Conservation (phyloP, 2,797 vertebrate species). For the Nannoperca australis region DNA sequence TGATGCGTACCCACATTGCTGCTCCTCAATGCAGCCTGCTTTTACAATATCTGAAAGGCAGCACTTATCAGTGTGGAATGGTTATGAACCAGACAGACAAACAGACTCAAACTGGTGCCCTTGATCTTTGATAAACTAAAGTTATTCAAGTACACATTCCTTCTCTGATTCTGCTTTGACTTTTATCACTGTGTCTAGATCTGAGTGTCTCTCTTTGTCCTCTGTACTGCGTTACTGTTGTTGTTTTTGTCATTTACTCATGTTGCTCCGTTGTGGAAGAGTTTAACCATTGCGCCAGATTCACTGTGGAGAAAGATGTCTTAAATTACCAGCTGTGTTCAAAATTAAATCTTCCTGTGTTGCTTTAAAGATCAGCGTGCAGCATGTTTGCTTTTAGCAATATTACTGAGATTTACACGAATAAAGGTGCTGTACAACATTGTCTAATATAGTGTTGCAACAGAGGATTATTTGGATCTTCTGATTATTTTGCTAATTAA, state of each 20-base stretch:
- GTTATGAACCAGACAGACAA: slow-evolving; percentile 65
- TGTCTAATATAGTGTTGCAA: background rate
- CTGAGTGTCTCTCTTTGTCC: slow-evolving; percentile 29
- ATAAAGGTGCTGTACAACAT: background rate
- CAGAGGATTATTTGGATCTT: background rate
- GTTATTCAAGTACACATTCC: slow-evolving; percentile 55
- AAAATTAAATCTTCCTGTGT: slow-evolving; percentile 9
- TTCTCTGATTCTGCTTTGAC: slow-evolving; percentile 50
- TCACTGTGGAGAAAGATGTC: slow-evolving; percentile 17
- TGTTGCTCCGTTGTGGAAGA: slow-evolving; percentile 16
- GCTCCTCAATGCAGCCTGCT: slow-evolving; percentile 46
- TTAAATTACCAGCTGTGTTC: slow-evolving; percentile 22
- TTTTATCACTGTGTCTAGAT: slow-evolving; percentile 56
- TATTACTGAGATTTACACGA: background rate
- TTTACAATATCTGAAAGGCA: slow-evolving; percentile 50
- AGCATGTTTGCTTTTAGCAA: slow-evolving; percentile 10
- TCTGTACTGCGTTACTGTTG: slow-evolving; percentile 15
- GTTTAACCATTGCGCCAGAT: slow-evolving; percentile 27
- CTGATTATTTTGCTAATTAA: background rate
- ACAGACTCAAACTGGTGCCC: slow-evolving; percentile 60
- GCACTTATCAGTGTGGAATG: slow-evolving; percentile 60
- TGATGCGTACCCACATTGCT: slow-evolving; percentile 58
- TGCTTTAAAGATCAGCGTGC: slow-evolving; percentile 14
- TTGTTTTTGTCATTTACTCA: slow-evolving; percentile 29
- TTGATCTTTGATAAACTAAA: slow-evolving; percentile 72